Conservation (phyloP, 2,888 invertebrate genomes). For the Panorpa germanica region DNA sequence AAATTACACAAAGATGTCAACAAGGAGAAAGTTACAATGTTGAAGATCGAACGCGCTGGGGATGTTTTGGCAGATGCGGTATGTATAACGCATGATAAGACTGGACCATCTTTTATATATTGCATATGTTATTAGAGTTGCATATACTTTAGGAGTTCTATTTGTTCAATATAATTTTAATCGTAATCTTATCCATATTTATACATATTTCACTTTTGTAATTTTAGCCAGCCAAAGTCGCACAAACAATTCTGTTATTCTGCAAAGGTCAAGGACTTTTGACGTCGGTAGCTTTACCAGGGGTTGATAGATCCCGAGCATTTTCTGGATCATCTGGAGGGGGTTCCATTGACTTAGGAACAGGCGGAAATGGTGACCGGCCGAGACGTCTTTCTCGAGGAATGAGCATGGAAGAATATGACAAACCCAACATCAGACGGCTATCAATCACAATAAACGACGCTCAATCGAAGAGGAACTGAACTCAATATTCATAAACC, state of each 20-base stretch:
- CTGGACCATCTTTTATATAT: not conserved
- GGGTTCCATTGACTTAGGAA: slow-evolving; percentile 26
- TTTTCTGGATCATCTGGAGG: slow-evolving; percentile 31
- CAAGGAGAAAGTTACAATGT: slow-evolving; percentile 63
- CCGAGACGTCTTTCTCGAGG: slow-evolving; percentile 31
- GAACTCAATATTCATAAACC: too few species aligned
- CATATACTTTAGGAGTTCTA: not conserved
- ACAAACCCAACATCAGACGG: slow-evolving; percentile 57
- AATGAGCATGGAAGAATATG: slow-evolving; percentile 71
- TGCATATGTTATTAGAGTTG: slow-evolving; percentile 2
- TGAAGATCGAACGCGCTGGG: slow-evolving; percentile 72
- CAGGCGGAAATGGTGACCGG: slow-evolving; percentile 21
- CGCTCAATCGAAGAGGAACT: slow-evolving; percentile 14
- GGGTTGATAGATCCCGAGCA: slow-evolving; percentile 50
- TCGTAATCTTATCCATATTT: not conserved
- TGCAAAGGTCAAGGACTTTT: slow-evolving; percentile 74
- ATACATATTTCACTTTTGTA: slow-evolving; percentile 10
- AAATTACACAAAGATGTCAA: slow-evolving; percentile 59
- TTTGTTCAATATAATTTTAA: slow-evolving; percentile 4
- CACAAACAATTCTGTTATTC: slow-evolving; percentile 71
- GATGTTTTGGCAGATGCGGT: slow-evolving; percentile 75
- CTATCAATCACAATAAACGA: slow-evolving; percentile 37
- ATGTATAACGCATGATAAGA: too few species aligned
- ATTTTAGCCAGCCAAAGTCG: slow-evolving; percentile 66
- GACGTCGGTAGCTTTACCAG: slow-evolving; percentile 65